Conservation (phyloP, 2,888 invertebrate species). For the Trissolcus brochymenae region DNA sequence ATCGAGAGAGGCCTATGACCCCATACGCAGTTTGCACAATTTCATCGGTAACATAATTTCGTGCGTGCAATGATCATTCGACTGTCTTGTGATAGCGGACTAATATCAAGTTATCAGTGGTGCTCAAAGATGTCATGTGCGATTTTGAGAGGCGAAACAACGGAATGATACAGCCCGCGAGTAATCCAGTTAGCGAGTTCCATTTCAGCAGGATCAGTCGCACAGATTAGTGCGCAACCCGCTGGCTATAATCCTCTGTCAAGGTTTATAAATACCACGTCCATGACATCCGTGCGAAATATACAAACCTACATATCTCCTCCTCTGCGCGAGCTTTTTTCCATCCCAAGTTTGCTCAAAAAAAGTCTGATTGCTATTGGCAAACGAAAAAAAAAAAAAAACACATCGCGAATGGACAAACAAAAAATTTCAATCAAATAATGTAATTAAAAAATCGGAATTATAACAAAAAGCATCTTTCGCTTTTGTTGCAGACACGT, state of each 20-base stretch:
- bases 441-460: too few species aligned
- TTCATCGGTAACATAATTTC: slow-evolving; percentile 17
- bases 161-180: slow-evolving; percentile 36
- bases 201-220: slow-evolving; percentile 54
- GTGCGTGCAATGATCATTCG: slow-evolving; percentile 27
- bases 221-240: slow-evolving; percentile 46
- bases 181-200: slow-evolving; percentile 54
- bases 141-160: slow-evolving; percentile 45
- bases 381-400: too few species aligned
- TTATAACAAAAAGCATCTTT: too few species aligned
- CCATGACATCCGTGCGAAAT: slow-evolving; percentile 40
- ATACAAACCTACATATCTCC: slow-evolving; percentile 24
- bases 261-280: slow-evolving; percentile 52
- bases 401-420: too few species aligned
- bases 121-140: slow-evolving; percentile 30
- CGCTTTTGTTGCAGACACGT: too few species aligned
- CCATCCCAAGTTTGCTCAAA: too few species aligned
- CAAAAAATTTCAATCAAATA: too few species aligned
- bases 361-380: too few species aligned
- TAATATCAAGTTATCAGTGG: slow-evolving; percentile 38
- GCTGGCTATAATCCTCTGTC: slow-evolving; percentile 46
- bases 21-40: slow-evolving; percentile 7
- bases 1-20: slow-evolving; percentile 7
- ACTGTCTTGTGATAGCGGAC: slow-evolving; percentile 31
- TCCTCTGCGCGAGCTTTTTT: not conserved